Conservation (phyloP, 2,797 vertebrate species). For the Chaenodraco wilsoni region DNA sequence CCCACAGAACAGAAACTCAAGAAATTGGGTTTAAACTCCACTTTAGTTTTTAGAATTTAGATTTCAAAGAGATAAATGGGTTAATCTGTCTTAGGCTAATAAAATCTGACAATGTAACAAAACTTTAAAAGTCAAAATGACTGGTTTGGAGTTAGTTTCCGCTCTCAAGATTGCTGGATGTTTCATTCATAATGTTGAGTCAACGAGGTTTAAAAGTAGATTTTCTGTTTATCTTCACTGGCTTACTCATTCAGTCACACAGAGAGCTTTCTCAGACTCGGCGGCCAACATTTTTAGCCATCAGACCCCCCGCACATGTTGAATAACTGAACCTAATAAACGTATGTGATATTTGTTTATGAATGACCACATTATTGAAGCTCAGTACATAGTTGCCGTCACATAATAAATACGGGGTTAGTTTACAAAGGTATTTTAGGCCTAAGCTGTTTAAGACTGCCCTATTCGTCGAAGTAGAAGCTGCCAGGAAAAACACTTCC, state of each 20-base stretch:
- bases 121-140: not conserved
- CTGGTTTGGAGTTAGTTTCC: conserved; percentile 3
- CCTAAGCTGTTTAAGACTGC: conserved; percentile 50
- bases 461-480: conserved; percentile 42
- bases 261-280: conserved; percentile 33
- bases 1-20: conserved; percentile 6
- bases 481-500: conserved; percentile 79
- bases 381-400: conserved; percentile 43
- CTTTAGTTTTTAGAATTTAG: conserved; percentile 13
- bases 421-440: conserved; percentile 60
- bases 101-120: conserved; percentile 1
- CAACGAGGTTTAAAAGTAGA: conserved; percentile 42
- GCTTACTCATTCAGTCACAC: conserved; percentile 50
- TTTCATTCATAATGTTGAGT: conserved; percentile 54
- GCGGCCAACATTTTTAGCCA: conserved; percentile 38
- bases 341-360: conserved; percentile 59
- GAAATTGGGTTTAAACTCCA: conserved; percentile 21
- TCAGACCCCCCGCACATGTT: conserved; percentile 54
- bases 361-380: conserved; percentile 50
- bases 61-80: conserved; percentile 22
- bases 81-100: not conserved
- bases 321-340: conserved; percentile 56
- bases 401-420: conserved; percentile 59
- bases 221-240: conserved; percentile 63
- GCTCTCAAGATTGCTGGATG: conserved; percentile 26